Percentiles rank a stretch among this genome's conserved stretches.
These are phyloP conservation scores for Euthynnus affinis DNA, from an alignment of 2,797 vertebrate genomes.

Conservation along the genomic window DNA sequence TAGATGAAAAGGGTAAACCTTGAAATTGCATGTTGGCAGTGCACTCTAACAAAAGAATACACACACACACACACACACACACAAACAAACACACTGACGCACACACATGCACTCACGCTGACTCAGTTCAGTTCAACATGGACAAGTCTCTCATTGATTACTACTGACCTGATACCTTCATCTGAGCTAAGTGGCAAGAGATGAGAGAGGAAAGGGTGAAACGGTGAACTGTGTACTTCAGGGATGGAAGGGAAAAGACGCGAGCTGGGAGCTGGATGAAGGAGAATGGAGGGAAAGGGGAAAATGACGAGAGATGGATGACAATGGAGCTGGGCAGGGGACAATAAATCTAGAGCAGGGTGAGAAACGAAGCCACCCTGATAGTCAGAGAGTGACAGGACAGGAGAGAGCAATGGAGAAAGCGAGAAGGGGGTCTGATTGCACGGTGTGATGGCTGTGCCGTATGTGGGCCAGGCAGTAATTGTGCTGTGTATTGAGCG, in stretches of 20 bases:
- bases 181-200: slow-evolving; percentile 52
- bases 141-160: slow-evolving; percentile 71
- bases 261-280: slow-evolving; percentile 19
- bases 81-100: neutral
- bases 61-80: neutral
- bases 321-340: neutral
- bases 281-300: slow-evolving; percentile 24
- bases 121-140: slow-evolving; percentile 45
- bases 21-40: neutral
- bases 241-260: slow-evolving; percentile 14
- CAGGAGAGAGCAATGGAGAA: slow-evolving; percentile 38
- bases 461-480: slow-evolving; percentile 60
- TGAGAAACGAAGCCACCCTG: slow-evolving; percentile 46
- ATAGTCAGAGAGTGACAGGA: slow-evolving; percentile 53
- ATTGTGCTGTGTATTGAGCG: slow-evolving; percentile 66
- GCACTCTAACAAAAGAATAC: neutral
- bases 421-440: slow-evolving; percentile 50
- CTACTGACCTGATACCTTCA: slow-evolving; percentile 65
- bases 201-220: slow-evolving; percentile 48
- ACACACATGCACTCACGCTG: slow-evolving; percentile 7
- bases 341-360: slow-evolving; percentile 36
- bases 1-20: neutral
- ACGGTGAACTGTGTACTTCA: slow-evolving; percentile 25
- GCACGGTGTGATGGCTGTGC: slow-evolving; percentile 43
- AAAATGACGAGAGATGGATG: slow-evolving; percentile 55